Percentiles rank a stretch among this genome's conserved stretches.
Evolutionary conservation across 2,113 vertebrate species (phyloP).

Genomic region (Etia nguti): DNA sequence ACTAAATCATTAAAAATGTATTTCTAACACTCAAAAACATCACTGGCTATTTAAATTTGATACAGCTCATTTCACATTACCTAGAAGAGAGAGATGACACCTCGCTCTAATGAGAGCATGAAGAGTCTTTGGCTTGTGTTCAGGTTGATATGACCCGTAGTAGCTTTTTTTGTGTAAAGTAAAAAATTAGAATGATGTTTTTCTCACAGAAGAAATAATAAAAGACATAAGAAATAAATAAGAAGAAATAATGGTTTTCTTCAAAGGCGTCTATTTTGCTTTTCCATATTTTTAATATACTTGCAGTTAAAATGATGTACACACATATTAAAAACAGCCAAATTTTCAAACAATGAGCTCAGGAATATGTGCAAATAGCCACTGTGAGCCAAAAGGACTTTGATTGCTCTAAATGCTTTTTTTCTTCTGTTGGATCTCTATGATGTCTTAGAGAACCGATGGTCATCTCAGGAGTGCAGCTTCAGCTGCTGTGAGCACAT

Average conservation of each 20-base stretch:
- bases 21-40: fast-evolving
- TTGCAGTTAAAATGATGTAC: fast-evolving
- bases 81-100: not conserved
- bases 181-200: fast-evolving
- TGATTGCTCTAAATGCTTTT: not conserved
- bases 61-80: not conserved
- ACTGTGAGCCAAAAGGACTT: not conserved
- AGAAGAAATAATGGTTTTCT: not conserved
- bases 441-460: fast-evolving
- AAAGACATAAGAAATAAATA: not conserved
- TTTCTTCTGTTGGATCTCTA: not conserved
- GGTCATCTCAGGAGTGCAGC: not conserved
- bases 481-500: not conserved
- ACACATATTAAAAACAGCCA: not conserved
- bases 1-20: fast-evolving
- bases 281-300: not conserved
- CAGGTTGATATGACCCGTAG: not conserved
- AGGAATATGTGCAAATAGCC: not conserved
- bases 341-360: not conserved
- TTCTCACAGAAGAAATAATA: not conserved
- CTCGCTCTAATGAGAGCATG: fast-evolving
- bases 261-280: not conserved
- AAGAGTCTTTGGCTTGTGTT: not conserved
- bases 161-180: not conserved
- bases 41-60: not conserved